These are phyloP conservation scores for Uloborus diversus DNA, from an alignment of 1,140 invertebrate species.

Conservation along the genomic window DNA sequence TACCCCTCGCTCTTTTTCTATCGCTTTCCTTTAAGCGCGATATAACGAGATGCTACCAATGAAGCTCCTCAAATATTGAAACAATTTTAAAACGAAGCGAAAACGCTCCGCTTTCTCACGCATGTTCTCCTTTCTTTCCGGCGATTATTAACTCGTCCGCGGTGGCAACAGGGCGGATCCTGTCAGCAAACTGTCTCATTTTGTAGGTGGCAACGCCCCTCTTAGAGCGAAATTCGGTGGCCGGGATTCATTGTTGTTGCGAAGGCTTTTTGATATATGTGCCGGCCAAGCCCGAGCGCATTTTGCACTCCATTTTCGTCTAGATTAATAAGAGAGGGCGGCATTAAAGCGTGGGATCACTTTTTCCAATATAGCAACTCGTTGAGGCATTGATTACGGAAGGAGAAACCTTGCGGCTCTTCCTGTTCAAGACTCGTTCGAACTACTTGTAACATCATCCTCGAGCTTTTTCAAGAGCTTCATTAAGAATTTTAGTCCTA, in stretches of 20 bases:
- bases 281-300: slow-evolving; percentile 18
- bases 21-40: too few relatives aligned
- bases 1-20: too few relatives aligned
- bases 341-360: background rate
- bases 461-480: too few relatives aligned
- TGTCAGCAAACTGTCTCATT: slow-evolving; percentile 54
- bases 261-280: slow-evolving; percentile 47
- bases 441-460: too few relatives aligned
- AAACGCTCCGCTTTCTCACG: too few relatives aligned
- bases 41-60: too few relatives aligned
- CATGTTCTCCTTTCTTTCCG: background rate
- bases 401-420: too few relatives aligned
- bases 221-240: slow-evolving; percentile 52
- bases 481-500: too few relatives aligned
- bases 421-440: too few relatives aligned
- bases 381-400: too few relatives aligned
- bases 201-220: slow-evolving; percentile 34
- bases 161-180: slow-evolving; percentile 42
- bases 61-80: too few relatives aligned
- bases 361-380: background rate
- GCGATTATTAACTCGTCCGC: slow-evolving; percentile 44
- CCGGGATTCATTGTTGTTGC: slow-evolving; percentile 25
- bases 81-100: too few relatives aligned
- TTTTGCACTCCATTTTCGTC: background rate
- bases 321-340: background rate